Percentiles rank a stretch among this genome's conserved stretches.
Evolutionary conservation across 2,113 vertebrate genomes (phyloP).

Genomic region (Sterna hirundo): DNA sequence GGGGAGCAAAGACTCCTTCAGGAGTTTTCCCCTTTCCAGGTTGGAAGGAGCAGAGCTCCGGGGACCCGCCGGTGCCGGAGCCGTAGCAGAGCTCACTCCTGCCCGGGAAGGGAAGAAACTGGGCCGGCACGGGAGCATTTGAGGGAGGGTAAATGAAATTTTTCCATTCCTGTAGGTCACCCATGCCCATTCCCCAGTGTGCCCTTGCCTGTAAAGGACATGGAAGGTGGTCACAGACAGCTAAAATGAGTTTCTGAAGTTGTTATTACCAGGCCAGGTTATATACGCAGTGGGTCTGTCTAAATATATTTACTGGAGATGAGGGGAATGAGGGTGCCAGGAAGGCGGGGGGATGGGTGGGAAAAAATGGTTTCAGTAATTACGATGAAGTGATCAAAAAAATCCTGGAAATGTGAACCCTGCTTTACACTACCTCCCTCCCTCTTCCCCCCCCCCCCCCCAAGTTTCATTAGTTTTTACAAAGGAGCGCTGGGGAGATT

Average conservation of each 20-base stretch:
- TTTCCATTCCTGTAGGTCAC: not conserved
- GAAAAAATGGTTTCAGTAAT: slow-evolving; percentile 29
- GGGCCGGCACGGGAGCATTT: not conserved
- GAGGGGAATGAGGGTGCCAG: not conserved
- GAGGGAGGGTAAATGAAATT: not conserved
- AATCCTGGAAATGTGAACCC: not conserved
- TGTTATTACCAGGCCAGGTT: not conserved
- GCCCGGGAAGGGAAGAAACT: not conserved
- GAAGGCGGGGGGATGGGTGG: not conserved
- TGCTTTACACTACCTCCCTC: not conserved
- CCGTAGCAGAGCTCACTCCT: not conserved
- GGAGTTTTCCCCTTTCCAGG: not conserved
- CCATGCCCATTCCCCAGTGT: fast-evolving
- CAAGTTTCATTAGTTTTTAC: slow-evolving; percentile 42
- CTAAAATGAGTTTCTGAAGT: not conserved
- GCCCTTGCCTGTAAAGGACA: not conserved
- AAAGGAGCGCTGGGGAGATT: slow-evolving; percentile 28
- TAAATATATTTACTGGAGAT: not conserved
- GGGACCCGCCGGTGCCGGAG: fast-evolving
- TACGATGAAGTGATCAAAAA: slow-evolving; percentile 40
- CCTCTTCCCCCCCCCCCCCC: too few species aligned
- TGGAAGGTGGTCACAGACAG: not conserved
- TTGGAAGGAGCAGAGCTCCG: not conserved
- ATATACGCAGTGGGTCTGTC: not conserved
- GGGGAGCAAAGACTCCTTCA: not conserved